Conservation (phyloP, 2,888 invertebrate species). For the Theodoxus fluviatilis region DNA sequence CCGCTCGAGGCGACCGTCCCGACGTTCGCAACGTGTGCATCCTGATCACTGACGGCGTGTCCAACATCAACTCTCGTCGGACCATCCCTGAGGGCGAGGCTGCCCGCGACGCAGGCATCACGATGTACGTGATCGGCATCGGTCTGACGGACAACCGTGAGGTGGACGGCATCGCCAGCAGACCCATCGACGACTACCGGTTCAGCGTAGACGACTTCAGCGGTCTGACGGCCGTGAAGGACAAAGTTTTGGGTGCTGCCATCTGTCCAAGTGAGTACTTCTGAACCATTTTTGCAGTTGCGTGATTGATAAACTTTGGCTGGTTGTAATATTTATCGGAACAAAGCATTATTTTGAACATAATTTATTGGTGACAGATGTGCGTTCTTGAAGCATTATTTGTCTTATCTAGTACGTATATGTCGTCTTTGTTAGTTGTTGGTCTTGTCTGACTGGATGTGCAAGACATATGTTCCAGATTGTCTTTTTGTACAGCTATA, state of each 20-base stretch:
- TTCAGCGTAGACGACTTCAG: slow-evolving; percentile 39
- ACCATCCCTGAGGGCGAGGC: slow-evolving; percentile 46
- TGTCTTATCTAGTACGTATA: too few relatives aligned
- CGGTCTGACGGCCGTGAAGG: slow-evolving; percentile 41
- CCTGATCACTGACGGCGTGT: slow-evolving; percentile 48
- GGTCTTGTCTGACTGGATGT: too few relatives aligned
- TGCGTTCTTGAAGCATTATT: too few relatives aligned
- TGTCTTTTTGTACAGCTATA: too few relatives aligned
- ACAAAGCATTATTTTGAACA: too few relatives aligned
- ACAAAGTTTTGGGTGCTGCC: slow-evolving; percentile 36
- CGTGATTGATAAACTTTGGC: too few relatives aligned
- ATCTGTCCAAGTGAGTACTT: too few relatives aligned
- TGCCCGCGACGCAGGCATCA: slow-evolving; percentile 35
- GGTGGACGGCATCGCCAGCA: slow-evolving; percentile 40
- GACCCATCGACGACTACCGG: slow-evolving; percentile 35
- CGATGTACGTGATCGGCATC: slow-evolving; percentile 43
- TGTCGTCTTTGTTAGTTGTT: too few relatives aligned
- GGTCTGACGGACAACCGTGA: slow-evolving; percentile 41
- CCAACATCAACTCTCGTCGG: slow-evolving; percentile 46
- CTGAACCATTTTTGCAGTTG: too few relatives aligned
- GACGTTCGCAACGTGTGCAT: slow-evolving; percentile 42
- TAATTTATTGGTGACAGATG: too few relatives aligned
- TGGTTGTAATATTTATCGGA: too few relatives aligned
- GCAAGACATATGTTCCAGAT: too few relatives aligned
- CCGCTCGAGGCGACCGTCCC: slow-evolving; percentile 41